Conservation (phyloP, 2,113 vertebrate species). For the Ia io region DNA sequence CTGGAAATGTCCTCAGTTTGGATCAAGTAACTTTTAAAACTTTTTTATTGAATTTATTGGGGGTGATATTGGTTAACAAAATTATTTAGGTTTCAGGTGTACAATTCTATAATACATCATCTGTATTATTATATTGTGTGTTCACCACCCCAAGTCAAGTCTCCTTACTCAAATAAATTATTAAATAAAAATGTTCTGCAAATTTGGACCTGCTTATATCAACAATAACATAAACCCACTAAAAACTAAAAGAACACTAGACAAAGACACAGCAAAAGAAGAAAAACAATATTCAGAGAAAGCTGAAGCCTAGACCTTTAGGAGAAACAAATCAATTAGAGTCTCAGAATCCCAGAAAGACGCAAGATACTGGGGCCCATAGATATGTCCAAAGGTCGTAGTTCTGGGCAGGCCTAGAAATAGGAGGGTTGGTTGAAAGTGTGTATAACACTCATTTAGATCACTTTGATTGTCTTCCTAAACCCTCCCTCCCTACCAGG, state of each 20-base stretch:
- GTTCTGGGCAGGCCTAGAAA: not conserved
- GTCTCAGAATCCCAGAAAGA: constrained; percentile 18
- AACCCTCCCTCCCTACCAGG: not conserved
- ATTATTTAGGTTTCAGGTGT: not conserved
- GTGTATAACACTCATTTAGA: not conserved
- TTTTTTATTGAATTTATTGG: not conserved
- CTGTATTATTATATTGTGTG: not conserved
- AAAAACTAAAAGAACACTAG: not conserved
- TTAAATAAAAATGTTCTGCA: not conserved
- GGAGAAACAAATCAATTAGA: not conserved
- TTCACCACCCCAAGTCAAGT: not conserved
- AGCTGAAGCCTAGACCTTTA: not conserved
- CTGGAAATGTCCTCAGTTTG: not conserved
- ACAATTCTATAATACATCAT: not conserved
- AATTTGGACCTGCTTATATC: not conserved
- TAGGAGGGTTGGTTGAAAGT: not conserved
- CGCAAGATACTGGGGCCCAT: not conserved
- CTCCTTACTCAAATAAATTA: not conserved
- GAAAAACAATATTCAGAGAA: constrained; percentile 1
- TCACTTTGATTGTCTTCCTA: not conserved
- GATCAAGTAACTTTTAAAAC: not conserved
- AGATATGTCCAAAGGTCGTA: not conserved
- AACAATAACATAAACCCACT: not conserved
- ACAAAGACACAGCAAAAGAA: not conserved
- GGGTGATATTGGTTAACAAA: not conserved